phyloP scores from a whole-genome alignment of 2,797 vertebrate species.

The Myripristis jacobus region DNA sequence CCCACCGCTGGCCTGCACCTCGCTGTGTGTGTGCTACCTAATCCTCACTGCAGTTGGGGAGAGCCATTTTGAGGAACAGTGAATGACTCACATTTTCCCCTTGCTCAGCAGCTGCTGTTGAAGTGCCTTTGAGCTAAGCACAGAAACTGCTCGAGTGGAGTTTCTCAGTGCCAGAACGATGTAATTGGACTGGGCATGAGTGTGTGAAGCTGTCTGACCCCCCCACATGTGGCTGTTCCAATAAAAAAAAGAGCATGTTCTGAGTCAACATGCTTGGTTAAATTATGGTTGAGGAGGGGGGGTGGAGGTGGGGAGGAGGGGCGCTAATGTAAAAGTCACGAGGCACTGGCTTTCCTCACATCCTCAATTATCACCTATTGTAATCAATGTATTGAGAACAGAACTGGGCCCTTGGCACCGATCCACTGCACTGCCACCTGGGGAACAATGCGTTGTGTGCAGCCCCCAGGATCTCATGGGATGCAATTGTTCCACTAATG shows the following conservation, averaged over 20 bases:
- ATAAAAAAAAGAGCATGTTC: background rate
- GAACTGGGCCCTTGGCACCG: slow-evolving; percentile 38
- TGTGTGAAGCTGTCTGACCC: background rate
- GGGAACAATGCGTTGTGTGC: slow-evolving; percentile 59
- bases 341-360: slow-evolving; percentile 29
- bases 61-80: background rate
- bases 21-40: background rate
- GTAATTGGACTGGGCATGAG: background rate
- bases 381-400: slow-evolving; percentile 28
- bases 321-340: slow-evolving; percentile 29
- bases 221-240: background rate
- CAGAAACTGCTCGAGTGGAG: background rate
- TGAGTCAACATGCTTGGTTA: background rate
- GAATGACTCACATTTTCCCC: background rate
- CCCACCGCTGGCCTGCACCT: no score
- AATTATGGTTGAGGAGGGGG: slow-evolving; percentile 29
- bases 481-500: slow-evolving; percentile 74
- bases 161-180: background rate
- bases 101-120: no score
- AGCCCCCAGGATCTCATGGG: slow-evolving; percentile 58
- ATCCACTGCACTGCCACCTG: slow-evolving; percentile 60
- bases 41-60: background rate
- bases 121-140: background rate
- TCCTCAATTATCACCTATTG: slow-evolving; percentile 66
- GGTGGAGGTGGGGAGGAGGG: slow-evolving; percentile 32